These are phyloP conservation scores for Tinea pellionella DNA, from an alignment of 2,888 invertebrate species.

Conservation along the genomic window DNA sequence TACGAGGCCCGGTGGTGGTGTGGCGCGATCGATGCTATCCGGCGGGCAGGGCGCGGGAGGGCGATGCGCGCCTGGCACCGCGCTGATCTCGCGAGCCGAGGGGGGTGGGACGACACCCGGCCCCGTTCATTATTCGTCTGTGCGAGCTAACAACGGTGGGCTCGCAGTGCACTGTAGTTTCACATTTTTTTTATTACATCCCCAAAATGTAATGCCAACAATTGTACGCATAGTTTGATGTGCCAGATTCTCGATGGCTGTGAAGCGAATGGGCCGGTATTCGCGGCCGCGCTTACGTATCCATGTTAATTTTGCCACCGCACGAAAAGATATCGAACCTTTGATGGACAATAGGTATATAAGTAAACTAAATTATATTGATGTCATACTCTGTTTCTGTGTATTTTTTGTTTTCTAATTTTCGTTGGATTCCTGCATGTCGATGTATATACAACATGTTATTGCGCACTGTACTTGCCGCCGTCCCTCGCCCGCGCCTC, in stretches of 20 bases:
- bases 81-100: not conserved
- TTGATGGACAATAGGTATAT: constrained; percentile 23
- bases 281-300: constrained; percentile 15
- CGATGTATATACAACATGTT: constrained; percentile 11
- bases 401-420: constrained; percentile 13
- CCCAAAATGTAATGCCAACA: not conserved
- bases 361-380: constrained; percentile 14
- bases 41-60: constrained; percentile 24
- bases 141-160: constrained; percentile 14
- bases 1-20: constrained; percentile 6
- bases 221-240: not conserved
- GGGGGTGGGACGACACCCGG: not conserved
- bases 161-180: constrained; percentile 10
- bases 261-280: not conserved
- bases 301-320: constrained; percentile 21
- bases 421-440: constrained; percentile 15
- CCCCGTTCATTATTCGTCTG: constrained; percentile 13
- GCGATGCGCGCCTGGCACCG: constrained; percentile 24
- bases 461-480: constrained; percentile 9
- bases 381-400: constrained; percentile 13
- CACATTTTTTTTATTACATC: not conserved
- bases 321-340: constrained; percentile 18
- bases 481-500: not conserved
- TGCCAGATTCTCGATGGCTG: not conserved
- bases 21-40: not conserved